Evolutionary conservation across 2,797 vertebrate species (phyloP), one percentile per base, ranked within the genome.

Genomic region (Echiichthys vipera): DNA sequence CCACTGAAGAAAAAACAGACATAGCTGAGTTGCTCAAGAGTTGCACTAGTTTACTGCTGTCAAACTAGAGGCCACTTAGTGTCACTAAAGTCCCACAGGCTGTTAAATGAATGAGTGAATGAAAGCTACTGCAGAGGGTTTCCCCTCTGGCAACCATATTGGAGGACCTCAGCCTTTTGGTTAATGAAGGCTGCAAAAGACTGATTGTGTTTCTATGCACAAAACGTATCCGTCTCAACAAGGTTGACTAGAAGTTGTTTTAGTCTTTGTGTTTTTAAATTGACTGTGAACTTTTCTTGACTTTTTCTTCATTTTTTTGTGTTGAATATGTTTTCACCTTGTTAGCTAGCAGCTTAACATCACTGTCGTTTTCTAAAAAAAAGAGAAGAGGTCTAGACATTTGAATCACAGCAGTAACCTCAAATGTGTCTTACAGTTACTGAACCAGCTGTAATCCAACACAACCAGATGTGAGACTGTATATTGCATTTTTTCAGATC

Each of bases 11-110:
- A 56, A 47, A 56, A n/a, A 9, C 6, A 13, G 5, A 34, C n/a
- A n/a, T n/a, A n/a, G 8, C 7, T 1, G 8, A 30, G 22, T 56
- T 51, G 62, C 14, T 29, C 12, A 36, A 17, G 50, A 37, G 17
- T 69, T 77, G 79, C 62, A 79, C 70, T 59, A 42, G 49, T 54
- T 59, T 45, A 43, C 53, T 72, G 32, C 65, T 34, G 30, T 84
- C 42, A 51, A 55, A 75, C 71, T 71, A 39, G 55, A 54, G 68
- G 56, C 56, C 58, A n/a, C n/a, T n/a, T n/a, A 37, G 6, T 71
- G 67, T 62, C 20, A 8, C 37, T n/a, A 8, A 64, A 68, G 22
- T 65, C 25, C 24, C 24, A 53, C n/a, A 54, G 34, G 46, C 7
- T 64, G 22, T 32, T 3, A 40, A 51, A 71, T 6, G 25, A 72